These are phyloP conservation scores for Halictus quadricinctus DNA, from an alignment of 2,888 invertebrate species.

Conservation along the genomic window DNA sequence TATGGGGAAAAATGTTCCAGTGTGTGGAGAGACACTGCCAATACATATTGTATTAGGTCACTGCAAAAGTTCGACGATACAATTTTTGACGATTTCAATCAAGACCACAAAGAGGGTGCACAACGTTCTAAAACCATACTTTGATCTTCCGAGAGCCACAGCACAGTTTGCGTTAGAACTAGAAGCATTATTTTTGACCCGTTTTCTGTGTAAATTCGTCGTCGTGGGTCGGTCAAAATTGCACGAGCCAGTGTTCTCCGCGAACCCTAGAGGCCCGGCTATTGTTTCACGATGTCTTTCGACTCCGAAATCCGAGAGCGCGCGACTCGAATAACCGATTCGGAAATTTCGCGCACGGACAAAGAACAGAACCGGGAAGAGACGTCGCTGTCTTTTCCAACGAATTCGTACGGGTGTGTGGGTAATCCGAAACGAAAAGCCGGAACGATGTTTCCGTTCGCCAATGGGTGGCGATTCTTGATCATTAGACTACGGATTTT, in stretches of 20 bases:
- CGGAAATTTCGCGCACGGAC: constrained; percentile 16
- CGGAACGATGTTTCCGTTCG: neutral
- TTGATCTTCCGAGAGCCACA: neutral
- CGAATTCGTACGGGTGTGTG: neutral
- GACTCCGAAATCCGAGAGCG: constrained; percentile 12
- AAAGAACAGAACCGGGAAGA: neutral
- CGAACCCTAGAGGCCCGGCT: neutral
- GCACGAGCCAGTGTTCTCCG: neutral
- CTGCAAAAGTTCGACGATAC: neutral
- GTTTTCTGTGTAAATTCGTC: neutral
- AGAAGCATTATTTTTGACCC: neutral
- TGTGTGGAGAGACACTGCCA: too few species aligned
- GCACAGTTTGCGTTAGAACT: neutral
- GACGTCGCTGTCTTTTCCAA: neutral
- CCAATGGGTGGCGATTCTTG: neutral
- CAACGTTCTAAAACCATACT: neutral
- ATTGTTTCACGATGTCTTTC: neutral
- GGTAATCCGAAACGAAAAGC: constrained; percentile 36
- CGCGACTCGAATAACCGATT: constrained; percentile 5
- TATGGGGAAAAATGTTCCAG: too few species aligned
- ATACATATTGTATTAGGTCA: too few species aligned
- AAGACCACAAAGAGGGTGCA: neutral
- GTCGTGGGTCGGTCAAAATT: neutral
- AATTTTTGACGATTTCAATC: neutral
- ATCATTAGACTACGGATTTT: neutral